Base-by-base conservation (phyloP, 2,113 vertebrate species). In the Deroptyus accipitrinus region DNA sequence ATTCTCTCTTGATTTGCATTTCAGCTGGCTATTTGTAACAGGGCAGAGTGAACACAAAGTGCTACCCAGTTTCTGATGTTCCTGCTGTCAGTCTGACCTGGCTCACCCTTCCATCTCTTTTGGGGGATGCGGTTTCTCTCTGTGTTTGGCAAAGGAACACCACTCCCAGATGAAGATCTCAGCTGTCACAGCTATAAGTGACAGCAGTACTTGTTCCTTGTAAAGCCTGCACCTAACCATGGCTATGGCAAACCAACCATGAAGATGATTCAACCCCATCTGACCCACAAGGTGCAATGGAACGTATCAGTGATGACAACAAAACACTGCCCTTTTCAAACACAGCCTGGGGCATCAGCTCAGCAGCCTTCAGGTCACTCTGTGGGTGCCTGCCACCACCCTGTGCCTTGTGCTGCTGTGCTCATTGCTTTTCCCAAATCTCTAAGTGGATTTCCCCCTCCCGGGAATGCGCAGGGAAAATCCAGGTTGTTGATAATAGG, bases 271-370 rank as follows among this genome's bases (percentile, higher is more conserved):
- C 59, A 6, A 1, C 39, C 48, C 57, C 12, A 4, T 1, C 51
- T 30, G 54, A 46, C 3, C 61, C 78, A 39, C 41, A 4, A 2
- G 48, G 30, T 0, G 24, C 42, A 20, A 25, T 1, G 20, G 54
- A 24, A 9, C 0, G 0, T 1, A n/a, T 15, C 23, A 12, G 73
- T 2, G 41, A 4, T 4, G 37, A 14, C 46, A 49, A 61, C 18
- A 4, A 12, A 25, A 0, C 35, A 1, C 11, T 11, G 31, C 4
- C 59, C 54, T 18, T 17, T 1, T 10, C 41, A 20, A 22, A 28
- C 49, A 15, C 67, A 49, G 77, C 88, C 63, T 3, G 23, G 25
- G 72, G 24, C 83, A 51, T 1, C 83, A 9, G 48, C 63, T 55
- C 48, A 5, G 27, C 54, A 20, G 17, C 59, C 54, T 41, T 59